Evolutionary conservation across 2,113 vertebrate genomes (phyloP).

Genomic region (Calyptommatus sinebrachiatus): DNA sequence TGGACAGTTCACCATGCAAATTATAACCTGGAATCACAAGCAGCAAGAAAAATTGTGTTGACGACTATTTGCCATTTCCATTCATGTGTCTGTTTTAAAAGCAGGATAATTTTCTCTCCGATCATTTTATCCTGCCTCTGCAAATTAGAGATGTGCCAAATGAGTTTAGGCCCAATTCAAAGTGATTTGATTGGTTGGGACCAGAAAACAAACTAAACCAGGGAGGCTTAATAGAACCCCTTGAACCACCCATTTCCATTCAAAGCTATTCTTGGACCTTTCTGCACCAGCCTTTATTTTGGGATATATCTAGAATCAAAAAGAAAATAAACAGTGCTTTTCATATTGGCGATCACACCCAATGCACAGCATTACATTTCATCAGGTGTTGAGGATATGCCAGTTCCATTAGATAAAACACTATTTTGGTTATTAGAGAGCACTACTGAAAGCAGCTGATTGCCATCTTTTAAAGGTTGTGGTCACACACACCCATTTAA

Average conservation of each 20-base stretch:
- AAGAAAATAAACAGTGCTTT: slow-evolving; percentile 13
- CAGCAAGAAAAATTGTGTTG: not conserved
- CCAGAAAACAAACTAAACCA: no score
- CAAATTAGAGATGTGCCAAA: no score
- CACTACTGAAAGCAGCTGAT: not conserved
- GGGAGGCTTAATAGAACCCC: no score
- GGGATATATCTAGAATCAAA: not conserved
- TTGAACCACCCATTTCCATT: no score
- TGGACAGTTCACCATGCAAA: no score
- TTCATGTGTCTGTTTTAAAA: not conserved
- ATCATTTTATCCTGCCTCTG: not conserved
- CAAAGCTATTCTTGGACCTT: no score
- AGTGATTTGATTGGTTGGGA: no score
- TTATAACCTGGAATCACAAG: not conserved
- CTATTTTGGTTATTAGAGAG: slow-evolving; percentile 8
- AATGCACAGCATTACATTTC: not conserved
- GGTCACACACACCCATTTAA: no score
- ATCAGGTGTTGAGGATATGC: not conserved
- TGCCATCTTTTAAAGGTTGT: slow-evolving; percentile 14
- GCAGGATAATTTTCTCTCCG: no score
- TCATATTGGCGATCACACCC: slow-evolving; percentile 21
- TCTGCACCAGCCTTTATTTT: no score
- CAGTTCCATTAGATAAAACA: slow-evolving; percentile 20
- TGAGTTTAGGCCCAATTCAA: no score
- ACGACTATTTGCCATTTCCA: not conserved